Conservation (phyloP, 2,888 invertebrate species). For the Ormia ochracea region DNA sequence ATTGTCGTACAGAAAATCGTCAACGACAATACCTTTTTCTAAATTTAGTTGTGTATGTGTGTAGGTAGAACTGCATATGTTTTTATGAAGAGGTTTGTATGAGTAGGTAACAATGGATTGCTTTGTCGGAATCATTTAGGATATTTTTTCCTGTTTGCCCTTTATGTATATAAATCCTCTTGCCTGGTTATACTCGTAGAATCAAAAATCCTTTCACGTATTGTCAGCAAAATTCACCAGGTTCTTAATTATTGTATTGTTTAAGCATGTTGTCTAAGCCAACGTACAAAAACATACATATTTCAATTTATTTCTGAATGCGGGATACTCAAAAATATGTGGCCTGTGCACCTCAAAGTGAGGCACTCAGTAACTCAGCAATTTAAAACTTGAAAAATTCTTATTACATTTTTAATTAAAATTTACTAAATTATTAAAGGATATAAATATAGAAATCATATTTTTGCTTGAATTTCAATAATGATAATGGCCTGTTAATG, state of each 20-base stretch:
- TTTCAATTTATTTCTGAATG: too few species aligned
- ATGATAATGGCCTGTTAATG: too few species aligned
- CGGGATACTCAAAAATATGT: too few species aligned
- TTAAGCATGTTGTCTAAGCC: not conserved
- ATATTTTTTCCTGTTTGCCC: not conserved
- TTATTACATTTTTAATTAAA: too few species aligned
- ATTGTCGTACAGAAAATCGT: not conserved
- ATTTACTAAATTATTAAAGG: too few species aligned
- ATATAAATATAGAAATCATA: too few species aligned
- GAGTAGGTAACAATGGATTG: not conserved
- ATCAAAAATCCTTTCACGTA: constrained; percentile 11
- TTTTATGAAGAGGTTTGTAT: not conserved
- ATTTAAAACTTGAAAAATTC: too few species aligned
- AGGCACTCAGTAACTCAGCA: too few species aligned
- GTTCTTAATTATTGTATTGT: constrained; percentile 9
- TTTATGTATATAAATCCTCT: not conserved
- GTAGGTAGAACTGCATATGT: too few species aligned
- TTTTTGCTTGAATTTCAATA: too few species aligned
- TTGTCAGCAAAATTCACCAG: constrained; percentile 17
- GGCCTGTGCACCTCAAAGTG: too few species aligned
- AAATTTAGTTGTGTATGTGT: too few species aligned
- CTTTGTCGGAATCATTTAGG: not conserved
- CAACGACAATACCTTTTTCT: not conserved
- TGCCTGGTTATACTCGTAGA: not conserved
- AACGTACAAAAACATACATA: not conserved